Evolutionary conservation across 1,140 invertebrate species (phyloP).

Genomic region (Brachionus manjavacas): DNA sequence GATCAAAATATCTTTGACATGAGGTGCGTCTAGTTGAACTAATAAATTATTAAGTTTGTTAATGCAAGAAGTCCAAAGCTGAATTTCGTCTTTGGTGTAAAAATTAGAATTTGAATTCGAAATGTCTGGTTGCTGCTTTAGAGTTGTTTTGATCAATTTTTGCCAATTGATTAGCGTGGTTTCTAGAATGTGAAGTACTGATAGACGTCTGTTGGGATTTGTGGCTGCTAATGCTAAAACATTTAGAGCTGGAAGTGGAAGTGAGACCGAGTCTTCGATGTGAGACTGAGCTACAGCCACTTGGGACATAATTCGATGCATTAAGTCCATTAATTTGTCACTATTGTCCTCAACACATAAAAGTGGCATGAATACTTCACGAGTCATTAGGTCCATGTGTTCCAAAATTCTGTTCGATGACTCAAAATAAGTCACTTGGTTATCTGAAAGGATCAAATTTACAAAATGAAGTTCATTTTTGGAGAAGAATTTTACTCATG

Average conservation of each 20-base stretch:
- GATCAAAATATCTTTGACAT: slow-evolving; percentile 53
- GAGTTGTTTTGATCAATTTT: slow-evolving; percentile 54
- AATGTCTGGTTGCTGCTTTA: slow-evolving; percentile 40
- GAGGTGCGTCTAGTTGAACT: slow-evolving; percentile 52
- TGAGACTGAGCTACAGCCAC: slow-evolving; percentile 54
- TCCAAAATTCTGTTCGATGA: slow-evolving; percentile 47
- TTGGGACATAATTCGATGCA: slow-evolving; percentile 54
- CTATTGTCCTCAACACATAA: slow-evolving; percentile 49
- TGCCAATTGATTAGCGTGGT: slow-evolving; percentile 57
- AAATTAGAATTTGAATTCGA: slow-evolving; percentile 46
- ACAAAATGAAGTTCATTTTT: background rate
- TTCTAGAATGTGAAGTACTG: slow-evolving; percentile 56
- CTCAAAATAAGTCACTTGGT: slow-evolving; percentile 55
- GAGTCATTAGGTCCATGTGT: slow-evolving; percentile 52
- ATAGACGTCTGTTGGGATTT: slow-evolving; percentile 48
- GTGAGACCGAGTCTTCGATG: slow-evolving; percentile 49
- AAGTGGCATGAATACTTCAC: slow-evolving; percentile 56
- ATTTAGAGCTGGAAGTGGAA: slow-evolving; percentile 56
- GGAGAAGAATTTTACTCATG: slow-evolving; percentile 47
- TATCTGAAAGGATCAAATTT: slow-evolving; percentile 45
- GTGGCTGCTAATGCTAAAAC: slow-evolving; percentile 53
- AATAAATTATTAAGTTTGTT: slow-evolving; percentile 52
- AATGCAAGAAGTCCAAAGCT: slow-evolving; percentile 53
- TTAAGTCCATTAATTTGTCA: slow-evolving; percentile 56
- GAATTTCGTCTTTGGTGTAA: slow-evolving; percentile 52